Evolutionary conservation across 1,140 invertebrate species (phyloP), one percentile per base, ranked within the genome.

Genomic region (Papilio helenus): DNA sequence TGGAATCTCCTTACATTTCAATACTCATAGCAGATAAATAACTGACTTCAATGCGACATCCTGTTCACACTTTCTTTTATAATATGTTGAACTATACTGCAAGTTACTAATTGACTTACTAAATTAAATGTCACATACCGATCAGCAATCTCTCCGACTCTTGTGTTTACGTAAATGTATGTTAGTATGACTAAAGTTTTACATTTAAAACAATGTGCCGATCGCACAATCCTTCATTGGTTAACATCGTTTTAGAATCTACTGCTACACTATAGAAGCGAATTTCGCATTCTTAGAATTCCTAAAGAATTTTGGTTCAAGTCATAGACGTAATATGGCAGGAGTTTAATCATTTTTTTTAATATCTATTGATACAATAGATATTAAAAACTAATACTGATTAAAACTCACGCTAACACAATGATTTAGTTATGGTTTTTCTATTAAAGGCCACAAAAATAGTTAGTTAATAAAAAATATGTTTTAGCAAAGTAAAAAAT

Each of bases 261-360:
- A 85, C 86, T 81, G 87, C 89, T 92, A 90, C 87, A 85, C 88
- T 86, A 85, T 89, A 89, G 87, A 92, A 87, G 90, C 86, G 88
- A 93, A 89, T 91, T 90, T 92, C 88, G 89, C 92, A 87, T 93
- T 92, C 92, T 82, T 79, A 18, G 81, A 86, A 91, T 93, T 84
- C 86, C 86, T 81, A 71, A 26, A 2, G 51, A 18, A 1, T 9
- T 20, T n/a, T 85, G 91, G 86, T 79, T 5, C 51, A 86, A 85
- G 74, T 82, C 18, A 84, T 39, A 80, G 80, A 65, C 72, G 3
- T 26, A 74, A 39, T n/a, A 34, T 44, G 18, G 18, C 10, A 9
- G 10, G 18, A 16, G 65, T 26, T 46, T 29, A 10, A 72, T n/a
- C 34, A 61, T 39, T 34, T 29, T 71, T 8, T 72, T 16, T 44